These are phyloP conservation scores for Polyommatus icarus DNA, from an alignment of 2,888 invertebrate genomes.

Conservation along the genomic window DNA sequence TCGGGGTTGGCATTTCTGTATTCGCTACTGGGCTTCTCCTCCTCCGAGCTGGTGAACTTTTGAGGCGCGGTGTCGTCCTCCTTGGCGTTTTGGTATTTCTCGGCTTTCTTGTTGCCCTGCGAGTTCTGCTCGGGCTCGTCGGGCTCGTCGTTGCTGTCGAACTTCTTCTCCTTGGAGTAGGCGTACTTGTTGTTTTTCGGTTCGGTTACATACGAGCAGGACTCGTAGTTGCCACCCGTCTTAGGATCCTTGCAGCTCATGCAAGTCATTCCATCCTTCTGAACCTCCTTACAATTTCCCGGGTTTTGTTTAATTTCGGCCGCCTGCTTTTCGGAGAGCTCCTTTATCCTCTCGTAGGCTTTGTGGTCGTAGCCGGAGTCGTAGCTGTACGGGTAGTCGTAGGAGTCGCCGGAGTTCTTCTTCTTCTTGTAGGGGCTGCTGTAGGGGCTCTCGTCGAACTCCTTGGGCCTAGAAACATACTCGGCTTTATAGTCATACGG, in stretches of 20 bases:
- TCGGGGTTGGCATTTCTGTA: constrained; percentile 54
- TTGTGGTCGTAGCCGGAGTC: constrained; percentile 77
- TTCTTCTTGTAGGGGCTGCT: constrained; percentile 70
- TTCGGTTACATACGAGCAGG: constrained; percentile 88
- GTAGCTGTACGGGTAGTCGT: constrained; percentile 73
- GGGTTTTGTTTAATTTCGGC: constrained; percentile 82
- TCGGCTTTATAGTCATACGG: constrained; percentile 78
- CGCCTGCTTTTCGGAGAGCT: constrained; percentile 82
- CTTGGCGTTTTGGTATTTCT: constrained; percentile 59
- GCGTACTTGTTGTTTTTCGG: constrained; percentile 86
- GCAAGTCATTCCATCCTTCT: constrained; percentile 84
- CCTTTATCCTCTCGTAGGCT: constrained; percentile 79
- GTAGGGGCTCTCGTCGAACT: constrained; percentile 71
- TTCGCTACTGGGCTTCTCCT: constrained; percentile 54
- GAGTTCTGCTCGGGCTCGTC: constrained; percentile 72
- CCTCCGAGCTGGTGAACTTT: constrained; percentile 51
- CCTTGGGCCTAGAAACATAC: constrained; percentile 73
- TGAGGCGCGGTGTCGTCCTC: constrained; percentile 53
- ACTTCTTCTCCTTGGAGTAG: constrained; percentile 83
- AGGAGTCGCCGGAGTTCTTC: constrained; percentile 65
- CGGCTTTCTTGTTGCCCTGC: constrained; percentile 57
- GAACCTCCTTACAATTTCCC: constrained; percentile 83
- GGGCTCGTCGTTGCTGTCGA: constrained; percentile 80
- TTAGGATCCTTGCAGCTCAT: constrained; percentile 87
- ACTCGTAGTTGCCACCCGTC: constrained; percentile 88